A percentile compares a stretch with the other conserved stretches of the same genome.
Evolutionary conservation across 2,113 vertebrate species (phyloP).

Genomic region (Climacteris rufus): DNA sequence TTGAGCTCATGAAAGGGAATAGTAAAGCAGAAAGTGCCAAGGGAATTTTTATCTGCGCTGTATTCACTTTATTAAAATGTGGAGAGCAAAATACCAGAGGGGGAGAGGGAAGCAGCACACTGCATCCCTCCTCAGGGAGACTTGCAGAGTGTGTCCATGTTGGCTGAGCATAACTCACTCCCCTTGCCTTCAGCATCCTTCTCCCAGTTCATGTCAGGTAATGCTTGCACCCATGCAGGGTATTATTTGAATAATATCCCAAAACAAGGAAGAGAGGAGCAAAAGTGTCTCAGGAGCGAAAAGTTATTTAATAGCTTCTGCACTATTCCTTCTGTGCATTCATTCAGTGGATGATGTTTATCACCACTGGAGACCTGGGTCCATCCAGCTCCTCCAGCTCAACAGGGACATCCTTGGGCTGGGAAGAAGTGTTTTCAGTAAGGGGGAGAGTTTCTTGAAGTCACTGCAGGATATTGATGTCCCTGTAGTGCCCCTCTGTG

Average conservation of each 20-base stretch:
- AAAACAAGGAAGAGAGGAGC: background rate
- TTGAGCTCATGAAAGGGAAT: background rate
- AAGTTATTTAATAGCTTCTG: background rate
- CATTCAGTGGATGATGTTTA: background rate
- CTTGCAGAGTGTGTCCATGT: fast-evolving
- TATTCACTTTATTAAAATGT: background rate
- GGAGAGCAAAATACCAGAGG: background rate
- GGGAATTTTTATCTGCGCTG: background rate
- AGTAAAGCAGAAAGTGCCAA: background rate
- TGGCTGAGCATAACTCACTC: background rate
- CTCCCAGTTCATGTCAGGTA: background rate
- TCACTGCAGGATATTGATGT: background rate
- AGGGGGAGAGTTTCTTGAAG: background rate
- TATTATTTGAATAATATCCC: background rate
- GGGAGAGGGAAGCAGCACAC: fast-evolving
- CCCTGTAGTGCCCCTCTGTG: background rate
- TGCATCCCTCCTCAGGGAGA: background rate
- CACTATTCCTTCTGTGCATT: background rate
- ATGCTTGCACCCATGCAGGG: fast-evolving
- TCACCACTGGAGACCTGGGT: background rate
- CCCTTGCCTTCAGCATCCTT: background rate
- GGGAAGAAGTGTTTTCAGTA: background rate
- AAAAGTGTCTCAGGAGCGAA: background rate
- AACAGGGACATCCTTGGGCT: background rate
- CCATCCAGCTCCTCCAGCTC: background rate